Percentiles rank a stretch among this genome's conserved stretches.
phyloP scores from a whole-genome alignment of 2,113 vertebrate genomes.

The Serilophus lunatus region DNA sequence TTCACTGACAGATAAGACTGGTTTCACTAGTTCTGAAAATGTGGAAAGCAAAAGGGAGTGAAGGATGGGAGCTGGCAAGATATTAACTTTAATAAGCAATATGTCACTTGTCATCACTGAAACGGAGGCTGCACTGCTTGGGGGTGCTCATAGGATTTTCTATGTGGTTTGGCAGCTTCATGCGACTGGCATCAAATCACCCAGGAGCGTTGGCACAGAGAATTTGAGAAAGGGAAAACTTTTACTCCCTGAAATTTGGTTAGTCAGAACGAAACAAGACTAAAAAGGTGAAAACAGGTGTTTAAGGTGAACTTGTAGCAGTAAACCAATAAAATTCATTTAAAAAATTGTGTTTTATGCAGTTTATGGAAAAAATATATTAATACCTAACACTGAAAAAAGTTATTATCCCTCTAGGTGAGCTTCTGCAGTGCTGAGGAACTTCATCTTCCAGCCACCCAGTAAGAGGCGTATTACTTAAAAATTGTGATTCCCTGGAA shows the following conservation, averaged over 20 bases:
- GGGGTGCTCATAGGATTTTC: neutral
- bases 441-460: neutral
- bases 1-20: neutral
- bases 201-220: neutral
- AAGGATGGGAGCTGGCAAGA: neutral
- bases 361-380: neutral
- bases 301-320: neutral
- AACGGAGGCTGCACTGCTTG: neutral
- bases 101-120: neutral
- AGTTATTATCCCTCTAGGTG: neutral
- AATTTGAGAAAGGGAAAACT: neutral
- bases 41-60: neutral
- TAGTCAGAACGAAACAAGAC: neutral
- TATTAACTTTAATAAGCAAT: neutral
- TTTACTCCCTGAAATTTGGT: neutral
- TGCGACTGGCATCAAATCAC: neutral
- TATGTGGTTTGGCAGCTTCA: neutral
- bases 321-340: neutral
- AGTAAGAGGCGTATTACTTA: neutral
- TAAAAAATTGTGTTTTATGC: neutral
- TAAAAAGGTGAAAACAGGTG: neutral
- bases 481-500: neutral
- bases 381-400: neutral
- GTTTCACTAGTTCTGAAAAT: neutral
- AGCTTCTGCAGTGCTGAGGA: neutral